Base-by-base conservation (phyloP, 2,888 invertebrate species). In the Aphidoletes aphidimyza region DNA sequence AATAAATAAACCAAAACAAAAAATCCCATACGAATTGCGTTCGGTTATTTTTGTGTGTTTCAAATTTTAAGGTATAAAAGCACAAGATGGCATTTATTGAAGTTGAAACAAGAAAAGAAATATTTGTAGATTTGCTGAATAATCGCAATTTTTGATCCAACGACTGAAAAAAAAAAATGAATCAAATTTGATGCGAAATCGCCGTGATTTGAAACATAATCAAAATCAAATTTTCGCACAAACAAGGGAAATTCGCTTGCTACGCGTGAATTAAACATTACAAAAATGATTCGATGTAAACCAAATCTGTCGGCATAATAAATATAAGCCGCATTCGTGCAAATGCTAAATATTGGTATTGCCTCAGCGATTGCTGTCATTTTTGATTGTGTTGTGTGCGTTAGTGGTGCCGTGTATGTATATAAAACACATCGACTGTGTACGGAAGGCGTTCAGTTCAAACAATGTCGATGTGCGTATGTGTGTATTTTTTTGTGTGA, bases 321-420 rank as follows among this genome's bases (percentile, higher is more conserved):
- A 69, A 30, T 14, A 69, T 30, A 69, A 26, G 69, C 69, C 69
- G 69, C 26, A 42, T 69, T 69, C 69, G 30, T 69, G 69, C 69
- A 69, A 30, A 17, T 30, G 14, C 69, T n/a, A 69, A 19, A 19
- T 30, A 69, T 14, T 69, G 69, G 69, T 69, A 69, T 69, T 69
- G 69, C 69, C 69, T 69, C 34, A 30, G 69, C 14, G 30, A 69
- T 30, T 69, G n/a, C 69, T 69, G 69, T 69, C 69, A 69, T 19
- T 30, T 14, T 9, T 5, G 3, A 2, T 69, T 69, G 69, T 69
- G 69, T 69, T 69, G 69, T 69, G 14, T 69, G 69, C 69, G 69
- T 69, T 9, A 11, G 8, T 22, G 5, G 5, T 30, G 30, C 1
- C 54, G 54, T 8, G 11, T 47, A 19, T 47, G 47, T 47, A 17